Evolutionary conservation across 2,113 vertebrate species (phyloP), one percentile per base, ranked within the genome.

Genomic region (Platanista minor): DNA sequence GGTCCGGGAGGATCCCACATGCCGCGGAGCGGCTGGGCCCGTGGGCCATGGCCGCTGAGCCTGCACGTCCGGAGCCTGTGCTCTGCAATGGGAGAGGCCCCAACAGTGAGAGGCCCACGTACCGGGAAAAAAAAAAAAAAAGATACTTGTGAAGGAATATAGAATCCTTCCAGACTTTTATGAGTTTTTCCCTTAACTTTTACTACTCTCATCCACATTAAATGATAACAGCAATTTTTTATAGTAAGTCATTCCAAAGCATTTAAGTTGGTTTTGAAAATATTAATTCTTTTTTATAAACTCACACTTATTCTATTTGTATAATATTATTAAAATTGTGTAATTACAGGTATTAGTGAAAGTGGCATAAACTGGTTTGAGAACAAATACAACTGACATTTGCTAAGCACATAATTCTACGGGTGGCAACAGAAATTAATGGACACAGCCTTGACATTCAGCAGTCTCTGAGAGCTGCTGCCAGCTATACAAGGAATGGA

Each of bases 181-280:
- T 39, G 62, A 85, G 29, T 89, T 81, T 81, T 81, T 1, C 36
- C 21, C 39, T 78, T 31, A 87, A 64, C n/a, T 69, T 86, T 92
- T 66, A 87, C 36, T 81, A 93, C 57, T 66, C 20, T 95, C 33
- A 92, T 18, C 43, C 43, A 94, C 8, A 87, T 25, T 83, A 67
- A 80, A 52, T 89, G 62, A 92, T 17, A 4, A 84, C 3, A 94
- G 78, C 62, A 84, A n/a, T 71, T 67, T 86, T 95, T 90, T 75
- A 72, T 3, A 81, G 18, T 49, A 89, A 83, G 62, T 62, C 25
- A 12, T 83, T 87, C 41, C 69, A 85, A 94, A 91, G 57, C 54
- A 80, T 84, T 93, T 71, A 95, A 67, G 21, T 72, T 93, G 49
- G 92, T 49, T 82, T 94, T 90, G 69, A 86, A 92, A 95, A 91